phyloP scores from a whole-genome alignment of 2,888 invertebrate species.

The Eupithecia abbreviata region DNA sequence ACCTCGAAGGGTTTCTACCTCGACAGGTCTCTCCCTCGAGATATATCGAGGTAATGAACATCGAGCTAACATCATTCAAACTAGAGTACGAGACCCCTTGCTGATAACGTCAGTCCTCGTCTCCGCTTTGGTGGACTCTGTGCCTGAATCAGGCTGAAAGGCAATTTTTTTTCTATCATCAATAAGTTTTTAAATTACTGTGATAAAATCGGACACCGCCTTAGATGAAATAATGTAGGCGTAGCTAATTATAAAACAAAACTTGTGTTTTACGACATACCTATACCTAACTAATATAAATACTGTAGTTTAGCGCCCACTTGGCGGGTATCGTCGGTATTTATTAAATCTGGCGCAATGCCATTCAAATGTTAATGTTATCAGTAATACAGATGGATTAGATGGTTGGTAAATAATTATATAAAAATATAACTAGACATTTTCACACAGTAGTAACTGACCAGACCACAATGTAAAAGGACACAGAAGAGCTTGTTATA shows the following conservation, averaged over 20 bases:
- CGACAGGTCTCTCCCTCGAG: no score
- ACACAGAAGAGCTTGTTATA: no score
- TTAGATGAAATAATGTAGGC: neutral
- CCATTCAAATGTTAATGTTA: constrained; percentile 8
- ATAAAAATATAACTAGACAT: neutral
- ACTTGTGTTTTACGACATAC: neutral
- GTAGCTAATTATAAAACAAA: constrained; percentile 11
- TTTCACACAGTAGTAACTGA: neutral
- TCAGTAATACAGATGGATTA: neutral
- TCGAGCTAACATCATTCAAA: no score
- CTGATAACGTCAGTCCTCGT: no score
- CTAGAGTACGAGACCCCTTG: no score
- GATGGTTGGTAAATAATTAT: neutral
- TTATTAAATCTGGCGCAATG: constrained; percentile 15
- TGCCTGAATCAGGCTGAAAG: neutral
- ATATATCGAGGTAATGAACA: no score
- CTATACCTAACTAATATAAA: constrained; percentile 3
- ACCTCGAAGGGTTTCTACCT: no score
- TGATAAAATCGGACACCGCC: neutral
- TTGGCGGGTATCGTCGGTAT: constrained; percentile 16
- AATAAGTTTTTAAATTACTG: neutral
- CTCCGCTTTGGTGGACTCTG: no score
- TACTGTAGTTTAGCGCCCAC: constrained; percentile 12
- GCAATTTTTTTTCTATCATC: neutral
- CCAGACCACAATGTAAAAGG: no score